Percentiles rank a stretch among this genome's conserved stretches.
Conservation (phyloP, 2,113 vertebrate genomes). For the Paratilapia polleni region DNA sequence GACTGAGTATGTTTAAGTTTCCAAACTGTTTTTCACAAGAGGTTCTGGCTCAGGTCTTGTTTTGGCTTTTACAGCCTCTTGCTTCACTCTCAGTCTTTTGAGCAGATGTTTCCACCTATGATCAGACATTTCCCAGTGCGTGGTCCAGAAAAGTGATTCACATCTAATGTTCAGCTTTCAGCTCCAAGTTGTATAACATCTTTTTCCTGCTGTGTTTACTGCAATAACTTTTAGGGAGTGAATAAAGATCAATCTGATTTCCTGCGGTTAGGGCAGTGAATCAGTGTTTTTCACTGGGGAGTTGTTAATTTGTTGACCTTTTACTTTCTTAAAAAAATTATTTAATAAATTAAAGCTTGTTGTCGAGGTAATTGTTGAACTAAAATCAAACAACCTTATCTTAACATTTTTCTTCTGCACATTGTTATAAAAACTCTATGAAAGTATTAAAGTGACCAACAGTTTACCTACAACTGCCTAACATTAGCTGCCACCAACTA, state of each 20-base stretch:
- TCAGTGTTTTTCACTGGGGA: background rate
- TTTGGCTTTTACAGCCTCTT: slow-evolving; percentile 38
- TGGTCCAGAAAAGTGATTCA: slow-evolving; percentile 57
- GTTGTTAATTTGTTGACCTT: background rate
- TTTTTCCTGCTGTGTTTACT: slow-evolving; percentile 47
- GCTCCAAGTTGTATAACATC: slow-evolving; percentile 39
- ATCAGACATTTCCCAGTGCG: slow-evolving; percentile 66
- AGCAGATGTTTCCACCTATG: slow-evolving; percentile 75
- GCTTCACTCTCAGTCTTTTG: slow-evolving; percentile 46
- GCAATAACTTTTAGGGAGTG: background rate
- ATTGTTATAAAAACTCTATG: background rate
- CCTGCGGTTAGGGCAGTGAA: background rate
- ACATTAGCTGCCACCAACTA: too few species aligned
- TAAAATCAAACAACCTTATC: slow-evolving; percentile 3
- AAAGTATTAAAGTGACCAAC: too few species aligned
- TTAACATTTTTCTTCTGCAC: background rate
- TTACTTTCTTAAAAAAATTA: slow-evolving; percentile 4
- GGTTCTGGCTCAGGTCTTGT: slow-evolving; percentile 32
- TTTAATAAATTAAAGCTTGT: background rate
- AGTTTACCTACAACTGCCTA: background rate
- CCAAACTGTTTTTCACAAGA: slow-evolving; percentile 46
- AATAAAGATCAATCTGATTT: slow-evolving; percentile 1
- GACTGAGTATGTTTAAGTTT: slow-evolving; percentile 31
- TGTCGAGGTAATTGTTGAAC: background rate
- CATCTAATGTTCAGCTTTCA: slow-evolving; percentile 27